Percentiles rank a stretch among this genome's conserved stretches.
Conservation (phyloP, 2,113 vertebrate species). For the Myxocyprinus asiaticus region DNA sequence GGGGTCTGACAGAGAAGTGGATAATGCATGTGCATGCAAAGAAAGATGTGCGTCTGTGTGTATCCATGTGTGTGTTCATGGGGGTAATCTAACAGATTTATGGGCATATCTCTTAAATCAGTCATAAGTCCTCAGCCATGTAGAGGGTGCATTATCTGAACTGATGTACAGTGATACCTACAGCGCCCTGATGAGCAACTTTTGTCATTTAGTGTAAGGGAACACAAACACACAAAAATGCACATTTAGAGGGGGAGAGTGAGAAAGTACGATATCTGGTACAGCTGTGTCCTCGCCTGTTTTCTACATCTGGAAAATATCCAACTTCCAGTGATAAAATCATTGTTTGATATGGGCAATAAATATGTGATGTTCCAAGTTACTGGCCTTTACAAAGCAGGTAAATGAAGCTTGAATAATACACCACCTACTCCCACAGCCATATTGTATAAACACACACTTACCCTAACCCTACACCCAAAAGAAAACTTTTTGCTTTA, state of each 20-base stretch:
- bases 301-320: conserved; percentile 19
- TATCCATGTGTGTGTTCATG: conserved; percentile 44
- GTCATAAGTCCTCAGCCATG: conserved; percentile 31
- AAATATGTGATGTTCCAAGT: conserved; percentile 44
- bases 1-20: conserved; percentile 13
- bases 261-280: not conserved
- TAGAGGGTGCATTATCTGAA: conserved; percentile 38
- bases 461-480: not conserved
- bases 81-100: conserved; percentile 57
- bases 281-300: conserved; percentile 9
- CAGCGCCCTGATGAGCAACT: conserved; percentile 5
- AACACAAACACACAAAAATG: conserved; percentile 15
- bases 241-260: not conserved
- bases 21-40: conserved; percentile 9
- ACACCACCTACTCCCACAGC: conserved; percentile 8
- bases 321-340: conserved; percentile 42
- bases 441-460: conserved; percentile 13
- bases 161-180: conserved; percentile 38
- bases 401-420: conserved; percentile 28
- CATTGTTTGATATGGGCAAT: conserved; percentile 45
- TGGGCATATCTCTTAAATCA: conserved; percentile 46
- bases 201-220: conserved; percentile 38
- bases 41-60: conserved; percentile 28
- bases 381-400: conserved; percentile 4
- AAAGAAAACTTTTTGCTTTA: too few species aligned